These are phyloP conservation scores for Dendrolimus punctatus DNA, from an alignment of 1,140 invertebrate species.

Conservation along the genomic window DNA sequence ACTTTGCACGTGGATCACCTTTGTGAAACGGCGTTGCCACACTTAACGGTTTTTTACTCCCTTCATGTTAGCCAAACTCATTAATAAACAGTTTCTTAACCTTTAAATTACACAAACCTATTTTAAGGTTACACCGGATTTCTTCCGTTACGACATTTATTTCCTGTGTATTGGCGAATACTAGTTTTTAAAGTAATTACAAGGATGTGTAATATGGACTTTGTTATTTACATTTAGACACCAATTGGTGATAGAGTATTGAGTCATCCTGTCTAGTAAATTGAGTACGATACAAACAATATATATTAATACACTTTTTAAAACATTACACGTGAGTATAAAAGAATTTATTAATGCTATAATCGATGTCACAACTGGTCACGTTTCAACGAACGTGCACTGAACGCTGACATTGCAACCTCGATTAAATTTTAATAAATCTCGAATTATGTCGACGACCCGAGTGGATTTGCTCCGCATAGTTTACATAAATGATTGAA, in stretches of 20 bases:
- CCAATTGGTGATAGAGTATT: constrained; percentile 1
- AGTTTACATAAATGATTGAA: constrained; percentile 1
- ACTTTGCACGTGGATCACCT: constrained; percentile 51
- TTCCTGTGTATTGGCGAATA: constrained; percentile 25
- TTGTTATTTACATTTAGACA: background rate
- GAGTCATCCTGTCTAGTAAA: no score
- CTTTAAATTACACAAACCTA: constrained; percentile 31
- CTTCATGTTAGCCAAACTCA: constrained; percentile 44
- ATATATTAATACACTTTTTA: no score
- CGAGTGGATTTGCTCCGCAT: background rate
- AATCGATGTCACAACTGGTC: no score
- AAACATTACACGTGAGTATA: no score
- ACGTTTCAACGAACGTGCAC: no score
- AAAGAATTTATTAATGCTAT: no score
- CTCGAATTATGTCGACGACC: constrained; percentile 4
- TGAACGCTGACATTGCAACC: no score
- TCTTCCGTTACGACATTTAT: constrained; percentile 31
- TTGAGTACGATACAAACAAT: no score
- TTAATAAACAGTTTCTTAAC: constrained; percentile 53
- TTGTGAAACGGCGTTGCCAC: constrained; percentile 56
- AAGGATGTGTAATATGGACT: constrained; percentile 7
- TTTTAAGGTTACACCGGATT: constrained; percentile 40
- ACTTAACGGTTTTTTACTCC: constrained; percentile 45
- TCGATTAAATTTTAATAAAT: no score
- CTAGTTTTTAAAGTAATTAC: constrained; percentile 8